Base-by-base conservation (phyloP, 1,140 invertebrate species). In the Venustaconcha ellipsiformis region DNA sequence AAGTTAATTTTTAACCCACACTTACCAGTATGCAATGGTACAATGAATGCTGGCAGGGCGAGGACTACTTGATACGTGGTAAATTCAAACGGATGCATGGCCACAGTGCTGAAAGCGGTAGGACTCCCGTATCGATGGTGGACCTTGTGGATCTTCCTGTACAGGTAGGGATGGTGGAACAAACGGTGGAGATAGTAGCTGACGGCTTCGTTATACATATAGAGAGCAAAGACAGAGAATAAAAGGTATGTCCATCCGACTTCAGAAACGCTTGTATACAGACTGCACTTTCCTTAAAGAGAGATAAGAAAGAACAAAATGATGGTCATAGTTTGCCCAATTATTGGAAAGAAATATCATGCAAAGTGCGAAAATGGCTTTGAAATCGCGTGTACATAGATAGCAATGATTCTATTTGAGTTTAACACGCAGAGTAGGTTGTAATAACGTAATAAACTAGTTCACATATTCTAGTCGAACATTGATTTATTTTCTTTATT, bases 61-160 rank as follows among this genome's bases (percentile, higher is more conserved):
- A 83, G 68, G 23, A 79, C 73, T 12, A 70, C 67, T 67, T 83
- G 80, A 18, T 79, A 79, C 17, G 80, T 62, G 1, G 88, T 15
- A 72, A 88, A 85, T 72, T 88, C 94, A 0, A 94, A 83, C 37
- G 94, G 94, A 85, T 95, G 94, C 79, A 94, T 94, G 8, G 94
- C 94, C 1, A 93, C 94, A 0, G 94, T 76, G 1, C 93, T 94
- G 88, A 94, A 95, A 3, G 93, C 93, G 0, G 94, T 94, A 0
- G 94, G 94, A 84, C 94, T 93, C 85, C 94, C 94, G 88, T 94
- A 94, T 76, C 92, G 93, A 88, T 95, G 94, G 81, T 95, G 94
- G 0, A 94, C 86, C 84, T 94, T 94, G 88, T 95, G 94, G 84
- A 94, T 94, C 78, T 92, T 82, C 83, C 93, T 93, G 91, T 94